Evolutionary conservation across 2,797 vertebrate genomes (phyloP).

Genomic region (Linurgus olivaceus): DNA sequence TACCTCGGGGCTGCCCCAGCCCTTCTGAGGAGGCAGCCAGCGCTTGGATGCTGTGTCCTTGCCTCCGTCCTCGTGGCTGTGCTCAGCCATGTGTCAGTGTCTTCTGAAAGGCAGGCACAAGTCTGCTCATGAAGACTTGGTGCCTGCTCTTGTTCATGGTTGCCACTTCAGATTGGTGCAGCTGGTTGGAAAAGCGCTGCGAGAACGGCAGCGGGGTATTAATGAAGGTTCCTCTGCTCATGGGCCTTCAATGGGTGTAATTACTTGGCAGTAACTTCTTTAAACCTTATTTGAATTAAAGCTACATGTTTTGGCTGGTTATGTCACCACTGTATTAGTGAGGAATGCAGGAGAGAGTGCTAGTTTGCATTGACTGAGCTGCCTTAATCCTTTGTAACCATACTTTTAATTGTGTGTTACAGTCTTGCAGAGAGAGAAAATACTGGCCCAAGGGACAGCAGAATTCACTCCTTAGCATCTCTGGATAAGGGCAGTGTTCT

Average conservation of each 20-base stretch:
- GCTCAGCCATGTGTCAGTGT: neutral
- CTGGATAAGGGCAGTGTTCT: neutral
- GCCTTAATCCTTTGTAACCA: conserved; percentile 43
- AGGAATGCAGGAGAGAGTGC: conserved; percentile 40
- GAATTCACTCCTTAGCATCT: neutral
- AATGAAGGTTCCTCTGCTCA: conserved; percentile 17
- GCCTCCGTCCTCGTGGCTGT: neutral
- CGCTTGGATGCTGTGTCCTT: neutral
- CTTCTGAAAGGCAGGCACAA: neutral
- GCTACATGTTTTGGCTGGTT: conserved; percentile 52
- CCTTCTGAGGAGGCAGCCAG: neutral
- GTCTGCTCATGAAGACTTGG: neutral
- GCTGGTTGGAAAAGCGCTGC: neutral
- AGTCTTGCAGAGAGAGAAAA: neutral
- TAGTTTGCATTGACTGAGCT: conserved; percentile 25
- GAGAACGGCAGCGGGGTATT: neutral
- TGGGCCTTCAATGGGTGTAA: conserved; percentile 34
- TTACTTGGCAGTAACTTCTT: conserved; percentile 58
- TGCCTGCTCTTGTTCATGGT: conserved; percentile 7
- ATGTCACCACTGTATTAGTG: conserved; percentile 17
- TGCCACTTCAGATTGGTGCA: neutral
- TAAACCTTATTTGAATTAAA: conserved; percentile 43
- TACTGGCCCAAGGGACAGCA: neutral
- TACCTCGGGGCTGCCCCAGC: neutral
- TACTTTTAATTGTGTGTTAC: neutral